Base-by-base conservation (phyloP, 2,888 invertebrate genomes). In the Lasioglossum figueresi region DNA sequence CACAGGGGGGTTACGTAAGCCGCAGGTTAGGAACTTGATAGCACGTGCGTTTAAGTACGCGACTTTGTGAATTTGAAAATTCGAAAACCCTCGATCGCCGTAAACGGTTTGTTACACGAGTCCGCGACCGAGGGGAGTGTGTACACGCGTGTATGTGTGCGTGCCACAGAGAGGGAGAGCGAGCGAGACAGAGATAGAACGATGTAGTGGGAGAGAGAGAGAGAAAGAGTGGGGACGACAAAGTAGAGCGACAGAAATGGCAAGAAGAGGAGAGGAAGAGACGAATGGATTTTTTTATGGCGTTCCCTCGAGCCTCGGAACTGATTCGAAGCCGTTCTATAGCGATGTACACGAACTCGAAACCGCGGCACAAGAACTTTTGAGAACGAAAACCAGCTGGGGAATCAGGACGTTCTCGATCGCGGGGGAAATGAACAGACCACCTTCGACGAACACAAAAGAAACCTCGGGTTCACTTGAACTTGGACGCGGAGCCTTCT, bases 1-100 rank as follows among this genome's bases (percentile, higher is more conserved):
- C 40, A 40, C 70, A 70, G 40, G 23, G 45, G 3, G 27, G 34
- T 91, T 90, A 90, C 68, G 76, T 91, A 90, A 91, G 87, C 19
- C 63, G 19, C 71, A 88, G 85, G 86, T 91, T 91, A 89, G 83
- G 52, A 70, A 40, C n/a, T 23, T 31, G 45, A 40, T n/a, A 16
- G 48, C 82, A 86, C 85, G 82, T 87, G 91, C 37, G 45, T 23
- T 66, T 2, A 12, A 34, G 34, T 6, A 8, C 14, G 43, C 34
- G 12, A 2, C 2, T 1, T 1, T 14, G 43, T 1, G 34, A 71
- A 19, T 80, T 72, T 43, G 56, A 82, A 77, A 85, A 84, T 87
- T 87, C 43, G 75, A 74, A 87, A 80, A 87, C 75, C n/a, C 43
- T 77, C 73, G 82, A 81, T 84, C 56, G 52, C 77, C 83, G 83